Percentiles rank a stretch among this genome's conserved stretches.
These are phyloP conservation scores for Geotrupes spiniger DNA, from an alignment of 2,888 invertebrate species.

Conservation along the genomic window DNA sequence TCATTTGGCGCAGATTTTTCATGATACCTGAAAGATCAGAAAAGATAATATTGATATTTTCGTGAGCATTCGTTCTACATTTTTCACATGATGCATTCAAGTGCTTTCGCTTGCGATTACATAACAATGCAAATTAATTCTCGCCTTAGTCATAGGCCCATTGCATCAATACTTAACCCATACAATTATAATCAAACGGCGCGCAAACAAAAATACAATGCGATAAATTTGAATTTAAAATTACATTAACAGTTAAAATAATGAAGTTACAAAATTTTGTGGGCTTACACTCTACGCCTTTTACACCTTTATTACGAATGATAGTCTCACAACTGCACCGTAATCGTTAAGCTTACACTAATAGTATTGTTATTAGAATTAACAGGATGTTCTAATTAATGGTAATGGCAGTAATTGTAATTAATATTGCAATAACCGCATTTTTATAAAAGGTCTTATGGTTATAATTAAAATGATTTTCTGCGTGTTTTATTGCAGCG, in stretches of 20 bases:
- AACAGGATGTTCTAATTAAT: constrained; percentile 12
- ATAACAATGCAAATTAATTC: constrained; percentile 4
- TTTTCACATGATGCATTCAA: no score
- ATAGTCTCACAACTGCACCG: neutral
- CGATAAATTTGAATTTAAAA: neutral
- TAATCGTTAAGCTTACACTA: constrained; percentile 5
- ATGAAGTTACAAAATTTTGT: neutral
- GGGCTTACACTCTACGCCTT: neutral
- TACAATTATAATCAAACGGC: no score
- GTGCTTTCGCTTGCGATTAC: neutral
- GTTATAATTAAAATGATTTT: no score
- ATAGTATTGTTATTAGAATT: constrained; percentile 13
- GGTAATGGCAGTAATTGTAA: constrained; percentile 10
- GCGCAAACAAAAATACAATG: constrained; percentile 1
- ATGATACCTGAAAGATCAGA: no score
- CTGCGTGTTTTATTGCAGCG: no score
- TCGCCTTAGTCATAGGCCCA: neutral
- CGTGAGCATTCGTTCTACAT: no score
- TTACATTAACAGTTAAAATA: constrained; percentile 3
- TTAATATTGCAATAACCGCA: constrained; percentile 1
- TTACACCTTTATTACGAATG: neutral
- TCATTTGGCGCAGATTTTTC: no score
- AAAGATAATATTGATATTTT: no score
- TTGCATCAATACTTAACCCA: constrained; percentile 3
- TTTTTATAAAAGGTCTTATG: constrained; percentile 3